phyloP scores from a whole-genome alignment of 30 jellyfish, hydroid and myxozoan species.

The Hydractinia echinata region DNA sequence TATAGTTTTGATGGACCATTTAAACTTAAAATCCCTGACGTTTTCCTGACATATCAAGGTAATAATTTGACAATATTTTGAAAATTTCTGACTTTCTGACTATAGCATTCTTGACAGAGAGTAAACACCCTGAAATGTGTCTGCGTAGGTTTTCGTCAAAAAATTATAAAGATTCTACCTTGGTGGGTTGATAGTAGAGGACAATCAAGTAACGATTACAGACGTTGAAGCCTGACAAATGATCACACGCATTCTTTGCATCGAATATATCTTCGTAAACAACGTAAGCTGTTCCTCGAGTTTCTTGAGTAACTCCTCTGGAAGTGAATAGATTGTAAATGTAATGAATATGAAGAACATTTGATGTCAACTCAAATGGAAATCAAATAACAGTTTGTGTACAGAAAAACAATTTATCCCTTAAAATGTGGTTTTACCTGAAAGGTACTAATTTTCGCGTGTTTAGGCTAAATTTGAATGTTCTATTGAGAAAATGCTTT shows the following conservation, averaged over 20 bases:
- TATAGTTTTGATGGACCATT: no score
- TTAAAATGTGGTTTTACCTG: no score
- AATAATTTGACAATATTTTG: no score
- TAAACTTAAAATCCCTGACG: no score
- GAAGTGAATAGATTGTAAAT: not conserved
- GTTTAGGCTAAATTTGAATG: no score
- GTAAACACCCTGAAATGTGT: no score
- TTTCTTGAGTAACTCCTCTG: slow-evolving; percentile 84
- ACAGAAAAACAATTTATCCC: not conserved
- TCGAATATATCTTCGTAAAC: slow-evolving; percentile 95
- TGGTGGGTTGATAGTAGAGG: slow-evolving; percentile 78
- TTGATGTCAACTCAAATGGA: not conserved
- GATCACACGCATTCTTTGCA: slow-evolving; percentile 97
- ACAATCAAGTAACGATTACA: slow-evolving; percentile 93
- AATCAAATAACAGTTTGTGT: not conserved
- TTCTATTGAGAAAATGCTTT: no score
- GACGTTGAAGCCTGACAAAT: slow-evolving; percentile 89
- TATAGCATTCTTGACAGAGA: no score
- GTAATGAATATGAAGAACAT: not conserved
- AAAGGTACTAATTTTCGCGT: no score
- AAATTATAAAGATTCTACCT: slow-evolving; percentile 34
- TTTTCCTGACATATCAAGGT: no score
- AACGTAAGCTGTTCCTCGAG: slow-evolving; percentile 95
- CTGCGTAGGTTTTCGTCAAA: no score
- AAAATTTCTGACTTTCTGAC: no score